Conservation (phyloP, 2,888 invertebrate species). For the Azorinus chamasolen region DNA sequence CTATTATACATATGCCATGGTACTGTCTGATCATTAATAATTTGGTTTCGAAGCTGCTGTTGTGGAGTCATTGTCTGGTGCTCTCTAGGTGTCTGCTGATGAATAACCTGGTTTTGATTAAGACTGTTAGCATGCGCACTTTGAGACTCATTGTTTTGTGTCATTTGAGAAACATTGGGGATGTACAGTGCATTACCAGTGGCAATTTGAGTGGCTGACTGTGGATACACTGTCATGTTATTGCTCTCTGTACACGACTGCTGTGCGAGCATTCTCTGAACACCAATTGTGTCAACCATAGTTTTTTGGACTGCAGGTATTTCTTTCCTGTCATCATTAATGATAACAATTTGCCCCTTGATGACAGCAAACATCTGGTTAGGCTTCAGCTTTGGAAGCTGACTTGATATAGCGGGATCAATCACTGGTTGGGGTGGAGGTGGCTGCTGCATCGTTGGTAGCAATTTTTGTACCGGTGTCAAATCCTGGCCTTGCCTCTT, state of each 20-base stretch:
- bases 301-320: neutral
- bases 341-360: slow-evolving; percentile 30
- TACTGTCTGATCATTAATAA: too few relatives aligned
- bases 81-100: too few relatives aligned
- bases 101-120: too few relatives aligned
- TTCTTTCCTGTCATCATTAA: slow-evolving; percentile 41
- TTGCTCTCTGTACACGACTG: slow-evolving; percentile 15
- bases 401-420: neutral
- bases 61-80: too few relatives aligned
- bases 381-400: slow-evolving; percentile 15
- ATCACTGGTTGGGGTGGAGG: neutral
- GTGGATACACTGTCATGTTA: too few relatives aligned
- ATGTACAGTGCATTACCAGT: too few relatives aligned
- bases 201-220: too few relatives aligned
- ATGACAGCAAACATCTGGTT: slow-evolving; percentile 34
- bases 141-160: too few relatives aligned
- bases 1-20: slow-evolving; percentile 5
- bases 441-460: neutral
- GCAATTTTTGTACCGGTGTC: neutral
- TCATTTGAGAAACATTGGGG: too few relatives aligned
- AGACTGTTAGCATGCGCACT: too few relatives aligned
- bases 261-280: slow-evolving; percentile 20
- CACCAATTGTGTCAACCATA: slow-evolving; percentile 13
- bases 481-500: neutral
- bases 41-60: too few relatives aligned